phyloP scores from a whole-genome alignment of 2,797 vertebrate species.

The Stomatorhinus walkeri region DNA sequence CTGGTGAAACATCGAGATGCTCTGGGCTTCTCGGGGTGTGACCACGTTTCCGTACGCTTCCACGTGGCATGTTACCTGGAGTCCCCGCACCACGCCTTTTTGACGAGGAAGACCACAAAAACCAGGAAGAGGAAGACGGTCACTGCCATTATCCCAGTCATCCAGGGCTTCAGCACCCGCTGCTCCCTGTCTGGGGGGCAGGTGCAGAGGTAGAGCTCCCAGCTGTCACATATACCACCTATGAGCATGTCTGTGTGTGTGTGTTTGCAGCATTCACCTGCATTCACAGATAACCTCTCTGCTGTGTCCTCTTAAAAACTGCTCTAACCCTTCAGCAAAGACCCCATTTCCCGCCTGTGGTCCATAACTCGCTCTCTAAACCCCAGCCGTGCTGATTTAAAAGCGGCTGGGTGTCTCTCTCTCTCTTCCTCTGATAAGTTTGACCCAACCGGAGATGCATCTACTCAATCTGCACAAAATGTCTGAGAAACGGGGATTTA shows the following conservation, averaged over 20 bases:
- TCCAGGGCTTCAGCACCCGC: constrained; percentile 62
- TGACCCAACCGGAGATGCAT: not conserved
- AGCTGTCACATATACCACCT: not conserved
- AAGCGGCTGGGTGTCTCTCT: not conserved
- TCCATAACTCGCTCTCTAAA: not conserved
- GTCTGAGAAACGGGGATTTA: not conserved
- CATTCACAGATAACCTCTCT: not conserved
- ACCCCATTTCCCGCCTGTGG: not conserved
- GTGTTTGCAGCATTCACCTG: not conserved
- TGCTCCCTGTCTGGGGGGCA: constrained; percentile 25
- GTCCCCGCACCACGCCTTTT: constrained; percentile 65
- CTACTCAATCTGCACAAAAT: not conserved
- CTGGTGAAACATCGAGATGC: not conserved
- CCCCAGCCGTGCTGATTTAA: not conserved
- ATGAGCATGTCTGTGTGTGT: not conserved
- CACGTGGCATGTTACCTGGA: constrained; percentile 37
- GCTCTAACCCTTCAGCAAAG: not conserved
- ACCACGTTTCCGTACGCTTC: not conserved
- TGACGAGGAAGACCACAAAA: constrained; percentile 59
- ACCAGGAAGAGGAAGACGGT: constrained; percentile 63
- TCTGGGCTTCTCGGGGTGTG: not conserved
- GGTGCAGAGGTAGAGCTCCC: not conserved
- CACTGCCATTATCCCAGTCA: constrained; percentile 66
- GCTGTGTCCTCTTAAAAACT: not conserved
- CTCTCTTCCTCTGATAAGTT: not conserved